Conservation (phyloP, 2,113 vertebrate genomes). For the Xiphophorus maculatus region DNA sequence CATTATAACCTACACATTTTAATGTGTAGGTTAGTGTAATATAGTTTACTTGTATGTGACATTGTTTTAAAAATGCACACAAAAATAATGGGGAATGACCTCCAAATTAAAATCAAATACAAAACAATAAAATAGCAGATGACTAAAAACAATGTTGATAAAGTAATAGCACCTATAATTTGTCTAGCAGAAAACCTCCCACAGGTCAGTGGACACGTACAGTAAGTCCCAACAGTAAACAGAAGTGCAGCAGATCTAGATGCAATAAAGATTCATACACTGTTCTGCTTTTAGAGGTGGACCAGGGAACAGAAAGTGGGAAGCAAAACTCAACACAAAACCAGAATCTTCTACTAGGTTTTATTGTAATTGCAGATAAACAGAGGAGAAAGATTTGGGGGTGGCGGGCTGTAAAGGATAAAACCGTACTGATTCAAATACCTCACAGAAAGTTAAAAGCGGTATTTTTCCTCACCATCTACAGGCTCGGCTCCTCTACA, state of each 20-base stretch:
- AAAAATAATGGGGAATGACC: no score
- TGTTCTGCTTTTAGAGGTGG: not conserved
- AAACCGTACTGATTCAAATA: not conserved
- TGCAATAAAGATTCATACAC: not conserved
- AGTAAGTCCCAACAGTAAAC: not conserved
- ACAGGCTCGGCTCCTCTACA: conserved; percentile 89
- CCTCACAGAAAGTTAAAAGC: not conserved
- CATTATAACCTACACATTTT: no score
- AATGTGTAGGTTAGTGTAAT: no score
- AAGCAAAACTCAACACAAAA: not conserved
- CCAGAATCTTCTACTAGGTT: not conserved
- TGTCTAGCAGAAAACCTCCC: not conserved
- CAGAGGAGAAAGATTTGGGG: not conserved
- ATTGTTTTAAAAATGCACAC: no score
- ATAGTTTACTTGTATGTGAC: no score
- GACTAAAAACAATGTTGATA: no score
- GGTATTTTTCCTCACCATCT: conserved; percentile 83
- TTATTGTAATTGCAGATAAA: not conserved
- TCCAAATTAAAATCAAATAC: no score
- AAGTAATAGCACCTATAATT: not conserved
- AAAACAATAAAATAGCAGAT: no score
- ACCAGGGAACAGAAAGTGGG: not conserved
- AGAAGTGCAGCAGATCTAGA: not conserved
- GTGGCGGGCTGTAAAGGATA: not conserved
- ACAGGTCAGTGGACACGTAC: not conserved